Evolutionary conservation across 2,888 invertebrate species (phyloP).

Genomic region (Hirudinaria manillensis): DNA sequence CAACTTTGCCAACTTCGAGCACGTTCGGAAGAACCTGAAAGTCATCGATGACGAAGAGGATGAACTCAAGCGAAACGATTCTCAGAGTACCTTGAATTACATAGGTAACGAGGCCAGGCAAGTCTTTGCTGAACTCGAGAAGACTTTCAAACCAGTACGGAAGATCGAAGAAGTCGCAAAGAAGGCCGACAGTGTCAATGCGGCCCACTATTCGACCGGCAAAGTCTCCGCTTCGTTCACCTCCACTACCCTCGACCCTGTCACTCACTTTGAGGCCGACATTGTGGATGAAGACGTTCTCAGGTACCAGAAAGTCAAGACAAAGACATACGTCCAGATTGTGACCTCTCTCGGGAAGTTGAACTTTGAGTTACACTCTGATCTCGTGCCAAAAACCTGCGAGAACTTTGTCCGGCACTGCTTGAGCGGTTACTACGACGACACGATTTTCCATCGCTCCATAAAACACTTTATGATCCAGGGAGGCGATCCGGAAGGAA

Average conservation of each 20-base stretch:
- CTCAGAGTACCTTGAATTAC: conserved; percentile 74
- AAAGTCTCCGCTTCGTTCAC: conserved; percentile 94
- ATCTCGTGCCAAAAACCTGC: conserved; percentile 80
- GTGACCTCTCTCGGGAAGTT: conserved; percentile 82
- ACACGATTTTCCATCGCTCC: conserved; percentile 85
- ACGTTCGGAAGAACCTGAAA: conserved; percentile 81
- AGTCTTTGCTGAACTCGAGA: conserved; percentile 77
- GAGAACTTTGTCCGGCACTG: conserved; percentile 94
- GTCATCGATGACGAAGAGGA: conserved; percentile 65
- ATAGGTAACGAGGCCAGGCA: conserved; percentile 85
- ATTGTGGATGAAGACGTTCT: conserved; percentile 84
- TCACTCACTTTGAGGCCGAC: conserved; percentile 74
- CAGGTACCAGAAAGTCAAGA: conserved; percentile 68
- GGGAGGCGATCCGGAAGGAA: conserved; percentile 41
- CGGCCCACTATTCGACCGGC: conserved; percentile 91
- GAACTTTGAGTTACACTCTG: conserved; percentile 88
- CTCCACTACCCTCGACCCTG: conserved; percentile 85
- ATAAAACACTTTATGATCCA: conserved; percentile 92
- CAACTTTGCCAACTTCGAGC: conserved; percentile 86
- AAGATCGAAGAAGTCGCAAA: not conserved
- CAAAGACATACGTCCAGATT: conserved; percentile 76
- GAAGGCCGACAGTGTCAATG: conserved; percentile 75
- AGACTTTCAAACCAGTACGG: conserved; percentile 67
- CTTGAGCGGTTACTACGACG: conserved; percentile 81
- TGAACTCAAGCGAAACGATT: conserved; percentile 61